Percentiles rank a stretch among this genome's conserved stretches.
Conservation (phyloP, 2,888 invertebrate genomes). For the Orthonychiurus folsomi region DNA sequence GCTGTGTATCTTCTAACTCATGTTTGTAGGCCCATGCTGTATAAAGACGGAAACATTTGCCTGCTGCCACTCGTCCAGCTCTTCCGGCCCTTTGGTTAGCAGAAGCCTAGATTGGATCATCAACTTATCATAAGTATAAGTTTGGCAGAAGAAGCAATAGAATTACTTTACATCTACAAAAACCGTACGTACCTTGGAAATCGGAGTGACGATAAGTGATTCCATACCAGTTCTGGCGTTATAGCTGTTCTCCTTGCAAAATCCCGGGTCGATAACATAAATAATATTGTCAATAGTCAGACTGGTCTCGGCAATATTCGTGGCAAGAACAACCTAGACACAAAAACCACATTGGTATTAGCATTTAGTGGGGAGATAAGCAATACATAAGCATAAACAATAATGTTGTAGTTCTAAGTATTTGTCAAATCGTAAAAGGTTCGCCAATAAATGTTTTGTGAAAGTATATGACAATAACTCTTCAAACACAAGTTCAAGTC, state of each 20-base stretch:
- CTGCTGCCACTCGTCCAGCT: constrained; percentile 90
- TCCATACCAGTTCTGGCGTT: constrained; percentile 97
- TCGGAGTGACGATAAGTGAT: constrained; percentile 94
- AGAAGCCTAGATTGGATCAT: no score
- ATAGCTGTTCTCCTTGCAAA: constrained; percentile 97
- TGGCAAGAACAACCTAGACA: constrained; percentile 94
- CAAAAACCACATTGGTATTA: no score
- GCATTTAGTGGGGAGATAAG: background rate
- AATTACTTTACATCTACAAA: no score
- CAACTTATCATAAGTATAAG: constrained; percentile 23
- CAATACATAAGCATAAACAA: background rate
- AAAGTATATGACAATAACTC: no score
- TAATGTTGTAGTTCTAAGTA: no score
- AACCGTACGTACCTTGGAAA: no score
- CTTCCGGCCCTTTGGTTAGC: constrained; percentile 95
- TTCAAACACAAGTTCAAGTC: no score
- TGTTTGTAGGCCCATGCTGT: constrained; percentile 98
- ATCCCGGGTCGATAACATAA: constrained; percentile 99
- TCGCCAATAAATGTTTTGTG: no score
- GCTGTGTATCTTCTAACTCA: constrained; percentile 94
- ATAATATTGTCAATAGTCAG: constrained; percentile 97
- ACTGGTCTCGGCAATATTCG: constrained; percentile 98
- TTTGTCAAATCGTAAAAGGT: constrained; percentile 13
- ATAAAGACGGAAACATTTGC: constrained; percentile 95
- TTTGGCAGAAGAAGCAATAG: background rate